phyloP scores from a whole-genome alignment of 2,797 vertebrate species.

The Rhincodon typus region DNA sequence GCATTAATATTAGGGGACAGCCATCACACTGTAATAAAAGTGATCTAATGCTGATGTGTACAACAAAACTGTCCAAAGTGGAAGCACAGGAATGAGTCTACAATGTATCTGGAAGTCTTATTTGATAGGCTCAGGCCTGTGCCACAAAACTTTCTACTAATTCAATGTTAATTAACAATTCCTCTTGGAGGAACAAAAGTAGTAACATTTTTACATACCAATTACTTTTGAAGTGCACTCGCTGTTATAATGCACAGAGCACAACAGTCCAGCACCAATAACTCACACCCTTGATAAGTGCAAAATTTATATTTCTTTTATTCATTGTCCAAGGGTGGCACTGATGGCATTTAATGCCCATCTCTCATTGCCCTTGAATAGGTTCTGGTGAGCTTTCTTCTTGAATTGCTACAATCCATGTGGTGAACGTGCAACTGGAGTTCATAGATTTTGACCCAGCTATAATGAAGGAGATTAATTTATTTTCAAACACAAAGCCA shows the following conservation, averaged over 20 bases:
- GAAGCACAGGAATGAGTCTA: background rate
- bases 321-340: background rate
- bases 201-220: background rate
- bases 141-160: background rate
- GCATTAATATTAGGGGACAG: background rate
- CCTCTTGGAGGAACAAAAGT: background rate
- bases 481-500: background rate
- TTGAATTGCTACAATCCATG: background rate
- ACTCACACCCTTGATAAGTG: background rate
- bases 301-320: background rate
- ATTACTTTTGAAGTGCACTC: background rate
- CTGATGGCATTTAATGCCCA: background rate
- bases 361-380: background rate
- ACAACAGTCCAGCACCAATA: background rate
- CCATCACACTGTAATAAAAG: background rate
- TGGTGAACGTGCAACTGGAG: background rate
- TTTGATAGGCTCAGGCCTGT: background rate
- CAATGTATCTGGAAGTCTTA: background rate
- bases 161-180: background rate
- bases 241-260: background rate
- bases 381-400: background rate
- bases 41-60: background rate
- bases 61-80: background rate
- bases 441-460: background rate
- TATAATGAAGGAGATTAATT: background rate